Percentiles rank a stretch among this genome's conserved stretches.
These are phyloP conservation scores for Pseudocheirus occidentalis DNA, from an alignment of 2,797 vertebrate genomes.

Conservation along the genomic window DNA sequence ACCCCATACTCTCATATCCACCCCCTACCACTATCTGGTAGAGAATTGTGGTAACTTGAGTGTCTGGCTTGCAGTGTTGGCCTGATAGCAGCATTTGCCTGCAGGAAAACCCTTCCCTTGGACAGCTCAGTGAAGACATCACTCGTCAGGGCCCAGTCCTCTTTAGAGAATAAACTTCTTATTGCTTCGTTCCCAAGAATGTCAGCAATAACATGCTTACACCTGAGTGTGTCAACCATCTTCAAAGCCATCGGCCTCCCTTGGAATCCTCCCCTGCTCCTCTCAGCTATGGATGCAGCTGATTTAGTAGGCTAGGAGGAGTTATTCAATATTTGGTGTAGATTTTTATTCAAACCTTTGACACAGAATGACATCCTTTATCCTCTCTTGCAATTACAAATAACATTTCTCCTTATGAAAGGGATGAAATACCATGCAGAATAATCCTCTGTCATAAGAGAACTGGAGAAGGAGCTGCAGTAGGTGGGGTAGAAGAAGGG, in stretches of 20 bases:
- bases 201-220: slow-evolving; percentile 81
- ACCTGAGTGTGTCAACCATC: slow-evolving; percentile 83
- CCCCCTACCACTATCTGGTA: not conserved
- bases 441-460: not conserved
- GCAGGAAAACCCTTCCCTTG: slow-evolving; percentile 71
- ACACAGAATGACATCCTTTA: not conserved
- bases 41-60: not conserved
- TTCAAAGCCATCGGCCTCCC: slow-evolving; percentile 62
- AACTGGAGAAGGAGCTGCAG: not conserved
- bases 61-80: slow-evolving; percentile 72
- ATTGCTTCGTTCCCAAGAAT: slow-evolving; percentile 78
- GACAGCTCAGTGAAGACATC: slow-evolving; percentile 85
- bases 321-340: not conserved
- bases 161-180: slow-evolving; percentile 81
- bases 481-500: not conserved
- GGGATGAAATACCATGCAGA: not conserved
- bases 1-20: slow-evolving; percentile 28
- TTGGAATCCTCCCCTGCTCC: not conserved
- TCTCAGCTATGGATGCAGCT: not conserved
- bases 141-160: slow-evolving; percentile 79
- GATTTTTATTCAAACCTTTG: not conserved
- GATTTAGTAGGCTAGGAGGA: not conserved
- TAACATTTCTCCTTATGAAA: not conserved
- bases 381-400: not conserved
- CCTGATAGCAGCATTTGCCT: slow-evolving; percentile 69